phyloP scores from a whole-genome alignment of 1,140 invertebrate species.

The Melanaphis sacchari region DNA sequence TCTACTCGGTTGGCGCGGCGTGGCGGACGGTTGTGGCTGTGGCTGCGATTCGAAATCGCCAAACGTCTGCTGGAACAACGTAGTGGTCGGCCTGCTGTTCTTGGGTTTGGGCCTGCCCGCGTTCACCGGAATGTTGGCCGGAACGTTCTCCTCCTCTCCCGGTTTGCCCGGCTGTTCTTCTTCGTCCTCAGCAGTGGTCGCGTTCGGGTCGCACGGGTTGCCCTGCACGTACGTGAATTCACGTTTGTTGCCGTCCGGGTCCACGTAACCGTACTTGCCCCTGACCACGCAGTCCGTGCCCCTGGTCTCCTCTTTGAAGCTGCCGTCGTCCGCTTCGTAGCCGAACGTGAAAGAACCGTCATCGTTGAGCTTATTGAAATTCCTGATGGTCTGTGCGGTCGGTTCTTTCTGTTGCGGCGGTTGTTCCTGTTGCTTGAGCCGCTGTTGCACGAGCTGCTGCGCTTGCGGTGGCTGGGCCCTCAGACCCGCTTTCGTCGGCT shows the following conservation, averaged over 20 bases:
- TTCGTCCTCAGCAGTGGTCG: slow-evolving; percentile 72
- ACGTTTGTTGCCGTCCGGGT: slow-evolving; percentile 85
- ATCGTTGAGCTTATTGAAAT: slow-evolving; percentile 83
- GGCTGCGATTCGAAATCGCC: slow-evolving; percentile 62
- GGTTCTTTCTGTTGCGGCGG: slow-evolving; percentile 66
- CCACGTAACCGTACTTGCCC: slow-evolving; percentile 88
- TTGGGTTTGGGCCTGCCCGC: slow-evolving; percentile 58
- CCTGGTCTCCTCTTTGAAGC: slow-evolving; percentile 86
- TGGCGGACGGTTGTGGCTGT: slow-evolving; percentile 68
- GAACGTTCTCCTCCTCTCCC: slow-evolving; percentile 62
- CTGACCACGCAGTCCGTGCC: slow-evolving; percentile 86
- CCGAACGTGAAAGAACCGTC: slow-evolving; percentile 87
- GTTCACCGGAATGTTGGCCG: slow-evolving; percentile 60
- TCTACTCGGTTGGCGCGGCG: slow-evolving; percentile 70
- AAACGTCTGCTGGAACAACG: slow-evolving; percentile 63
- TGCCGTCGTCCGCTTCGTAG: slow-evolving; percentile 87
- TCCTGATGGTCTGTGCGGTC: slow-evolving; percentile 79
- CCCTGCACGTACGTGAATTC: slow-evolving; percentile 91
- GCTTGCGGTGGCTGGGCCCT: neutral
- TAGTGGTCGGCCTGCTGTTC: slow-evolving; percentile 64
- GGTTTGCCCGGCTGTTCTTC: slow-evolving; percentile 56
- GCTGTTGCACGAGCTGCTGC: neutral
- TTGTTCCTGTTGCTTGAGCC: neutral
- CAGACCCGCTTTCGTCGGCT: neutral
- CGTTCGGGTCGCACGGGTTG: slow-evolving; percentile 86